Base-by-base conservation (phyloP, 2,888 invertebrate genomes). In the Hymenopus coronatus region DNA sequence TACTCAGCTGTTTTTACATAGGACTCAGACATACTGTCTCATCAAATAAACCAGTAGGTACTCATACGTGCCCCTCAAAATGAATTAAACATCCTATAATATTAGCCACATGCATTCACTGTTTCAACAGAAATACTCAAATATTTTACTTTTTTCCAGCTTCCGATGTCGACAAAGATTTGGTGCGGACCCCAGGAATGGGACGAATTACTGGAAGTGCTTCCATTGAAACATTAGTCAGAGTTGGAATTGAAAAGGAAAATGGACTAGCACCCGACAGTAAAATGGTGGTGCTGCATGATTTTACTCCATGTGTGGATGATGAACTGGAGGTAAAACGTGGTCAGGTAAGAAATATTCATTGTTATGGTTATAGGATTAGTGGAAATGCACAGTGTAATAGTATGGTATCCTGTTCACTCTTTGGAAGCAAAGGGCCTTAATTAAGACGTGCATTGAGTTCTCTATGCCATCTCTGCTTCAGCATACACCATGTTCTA, bases 121-220 rank as follows among this genome's bases (percentile, higher is more conserved):
- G 84, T 81, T 89, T 84, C 33, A 82, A 40, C 12, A 12, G 40
- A 40, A 40, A 40, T 40, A 12, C 40, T 40, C 33, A 33, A 8
- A 1, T 90, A 40, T 88, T 90, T 93, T 92, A 85, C 92, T 87
- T 91, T 93, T 91, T 92, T 94, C 92, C 94, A 96, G 97, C 97
- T 91, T 96, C 96, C 92, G 97, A 97, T 92, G 96, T 96, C 85
- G 97, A 98, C 92, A 96, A 97, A 92, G 97, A 97, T 90, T 93
- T 97, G 82, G 94, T 95, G 82, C 95, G 95, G 85, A 96, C 96
- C 88, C 96, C 97, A 88, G 97, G 97, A 9, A 97, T 98, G 95
- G 98, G 98, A 2, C 95, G 98, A 81, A 98, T 99, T 91, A 98
- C 98, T 2, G 98, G 98, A 88, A 98, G 98, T 30, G 98, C 98